Percentiles rank a stretch among this genome's conserved stretches.
Evolutionary conservation across 2,888 invertebrate genomes (phyloP).

Genomic region (Ellobium chinense): DNA sequence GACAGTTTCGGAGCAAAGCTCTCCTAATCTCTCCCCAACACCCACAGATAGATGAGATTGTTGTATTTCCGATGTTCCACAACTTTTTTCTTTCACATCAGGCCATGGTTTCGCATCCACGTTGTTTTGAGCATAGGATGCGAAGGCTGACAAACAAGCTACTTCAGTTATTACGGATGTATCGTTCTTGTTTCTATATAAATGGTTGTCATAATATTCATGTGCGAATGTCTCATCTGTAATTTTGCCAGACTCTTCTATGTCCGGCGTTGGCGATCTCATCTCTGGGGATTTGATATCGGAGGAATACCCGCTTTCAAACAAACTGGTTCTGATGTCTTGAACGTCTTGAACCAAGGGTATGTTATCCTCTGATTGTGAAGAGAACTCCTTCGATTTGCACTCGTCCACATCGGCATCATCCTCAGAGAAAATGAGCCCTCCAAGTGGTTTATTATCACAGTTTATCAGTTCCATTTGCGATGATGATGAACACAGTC

Average conservation of each 20-base stretch:
- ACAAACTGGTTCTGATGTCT: conserved; percentile 27
- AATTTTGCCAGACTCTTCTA: conserved; percentile 1
- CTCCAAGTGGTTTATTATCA: not conserved
- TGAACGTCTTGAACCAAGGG: not conserved
- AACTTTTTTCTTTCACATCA: not conserved
- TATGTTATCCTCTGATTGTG: not conserved
- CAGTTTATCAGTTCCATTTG: not conserved
- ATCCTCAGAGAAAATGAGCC: not conserved
- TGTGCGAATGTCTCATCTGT: not conserved
- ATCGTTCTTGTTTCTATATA: not conserved
- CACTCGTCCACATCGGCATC: not conserved
- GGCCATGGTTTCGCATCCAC: not conserved
- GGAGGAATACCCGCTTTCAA: conserved; percentile 41
- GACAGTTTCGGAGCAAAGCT: not conserved
- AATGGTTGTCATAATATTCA: not conserved
- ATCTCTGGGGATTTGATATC: conserved; percentile 39
- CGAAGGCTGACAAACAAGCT: not conserved
- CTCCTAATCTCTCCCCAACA: not conserved
- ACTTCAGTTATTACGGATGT: not conserved
- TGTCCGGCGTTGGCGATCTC: conserved; percentile 25
- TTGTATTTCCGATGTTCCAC: not conserved
- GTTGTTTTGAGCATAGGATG: not conserved
- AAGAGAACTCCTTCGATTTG: not conserved
- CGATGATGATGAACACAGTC: no score
- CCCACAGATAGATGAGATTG: not conserved